A percentile compares a stretch with the other conserved stretches of the same genome.
phyloP scores from a whole-genome alignment of 2,888 invertebrate genomes.

The Drosophila nr. fundita region DNA sequence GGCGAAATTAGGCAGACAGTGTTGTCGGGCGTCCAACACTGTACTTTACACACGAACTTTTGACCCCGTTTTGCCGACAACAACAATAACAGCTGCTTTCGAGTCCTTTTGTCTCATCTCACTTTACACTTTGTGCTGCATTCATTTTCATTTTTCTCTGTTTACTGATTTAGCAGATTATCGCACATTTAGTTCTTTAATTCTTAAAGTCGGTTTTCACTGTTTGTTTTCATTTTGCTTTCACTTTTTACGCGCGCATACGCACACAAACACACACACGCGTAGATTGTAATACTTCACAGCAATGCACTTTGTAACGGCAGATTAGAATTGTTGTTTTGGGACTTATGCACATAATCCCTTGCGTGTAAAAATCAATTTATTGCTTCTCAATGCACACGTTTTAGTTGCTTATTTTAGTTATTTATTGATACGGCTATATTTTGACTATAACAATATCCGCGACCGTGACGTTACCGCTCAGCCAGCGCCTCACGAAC shows the following conservation, averaged over 20 bases:
- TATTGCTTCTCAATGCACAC: constrained; percentile 21
- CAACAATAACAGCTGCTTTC: constrained; percentile 60
- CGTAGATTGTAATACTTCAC: neutral
- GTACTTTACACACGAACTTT: constrained; percentile 80
- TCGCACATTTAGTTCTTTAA: constrained; percentile 17
- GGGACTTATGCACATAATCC: neutral
- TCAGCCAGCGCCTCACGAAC: constrained; percentile 79
- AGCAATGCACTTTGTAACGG: neutral
- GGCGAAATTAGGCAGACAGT: constrained; percentile 59
- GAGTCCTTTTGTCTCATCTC: constrained; percentile 47
- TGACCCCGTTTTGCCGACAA: constrained; percentile 79
- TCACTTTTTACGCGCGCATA: constrained; percentile 47
- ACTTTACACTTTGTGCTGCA: constrained; percentile 33
- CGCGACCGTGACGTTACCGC: constrained; percentile 66
- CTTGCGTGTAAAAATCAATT: constrained; percentile 20
- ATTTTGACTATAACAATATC: constrained; percentile 16
- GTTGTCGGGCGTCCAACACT: constrained; percentile 22
- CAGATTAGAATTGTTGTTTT: constrained; percentile 1
- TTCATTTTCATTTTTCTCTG: constrained; percentile 12
- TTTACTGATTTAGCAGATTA: constrained; percentile 51
- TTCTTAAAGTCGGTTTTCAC: constrained; percentile 13
- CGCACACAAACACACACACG: constrained; percentile 16
- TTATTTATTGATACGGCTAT: constrained; percentile 7
- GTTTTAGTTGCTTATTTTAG: constrained; percentile 17
- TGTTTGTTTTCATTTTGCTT: constrained; percentile 42